Evolutionary conservation across 2,888 invertebrate species (phyloP), one percentile per base, ranked within the genome.

Genomic region (Pammene aurita): DNA sequence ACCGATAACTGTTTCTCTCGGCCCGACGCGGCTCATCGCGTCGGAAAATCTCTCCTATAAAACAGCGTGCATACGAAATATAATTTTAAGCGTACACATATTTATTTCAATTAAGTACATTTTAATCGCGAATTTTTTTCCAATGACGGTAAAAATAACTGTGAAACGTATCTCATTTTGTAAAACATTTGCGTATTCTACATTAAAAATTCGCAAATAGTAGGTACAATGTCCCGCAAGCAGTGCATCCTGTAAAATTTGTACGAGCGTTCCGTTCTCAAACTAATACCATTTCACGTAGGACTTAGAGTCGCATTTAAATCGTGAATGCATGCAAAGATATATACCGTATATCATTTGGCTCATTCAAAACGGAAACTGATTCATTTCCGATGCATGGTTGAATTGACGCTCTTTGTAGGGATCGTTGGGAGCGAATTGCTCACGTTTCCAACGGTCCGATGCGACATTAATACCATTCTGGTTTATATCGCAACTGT

Each of bases 351-450:
- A 72, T 89, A 87, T 89, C 86, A 88, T 88, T 90, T 90, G 85
- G 82, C 79, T 84, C 84, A 87, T 84, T 84, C 85, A 83, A 84
- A 88, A 87, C 89, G 90, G 90, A 90, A 89, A 89, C 91, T 89
- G 92, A 90, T 90, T 92, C 90, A 92, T 92, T 92, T 92, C 90
- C 91, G 91, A 90, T 91, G 91, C 89, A 90, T 84, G 88, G 89
- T 88, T 86, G 87, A 84, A 83, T 88, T 86, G 87, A 84, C 82
- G 88, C 89, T 90, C 91, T 92, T 91, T 92, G 92, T 91, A 83
- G 81, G 87, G 88, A 88, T 88, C 86, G 86, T 85, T 85, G 86
- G 83, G 82, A 80, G 84, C 84, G 86, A 90, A 91, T 87, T 89
- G 89, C 90, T 87, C 87, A 88, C 90, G 88, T 89, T 89, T 89